These are phyloP conservation scores for Scalopus aquaticus DNA, from an alignment of 2,113 vertebrate genomes.

Conservation along the genomic window DNA sequence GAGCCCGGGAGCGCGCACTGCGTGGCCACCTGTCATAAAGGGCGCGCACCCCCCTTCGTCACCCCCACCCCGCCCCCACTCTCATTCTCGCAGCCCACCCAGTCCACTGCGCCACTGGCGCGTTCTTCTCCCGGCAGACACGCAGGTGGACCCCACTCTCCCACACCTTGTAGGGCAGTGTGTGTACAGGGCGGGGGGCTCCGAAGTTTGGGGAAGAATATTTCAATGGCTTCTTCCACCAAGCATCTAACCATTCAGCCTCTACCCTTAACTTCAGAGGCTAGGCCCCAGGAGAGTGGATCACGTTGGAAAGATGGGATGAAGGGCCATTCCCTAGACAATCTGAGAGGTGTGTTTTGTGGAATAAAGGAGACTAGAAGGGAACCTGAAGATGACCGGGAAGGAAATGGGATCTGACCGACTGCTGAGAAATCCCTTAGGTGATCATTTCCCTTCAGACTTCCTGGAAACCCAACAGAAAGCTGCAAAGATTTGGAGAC, in stretches of 20 bases:
- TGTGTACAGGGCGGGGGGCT: conserved; percentile 44
- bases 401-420: conserved; percentile 51
- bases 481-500: background rate
- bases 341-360: background rate
- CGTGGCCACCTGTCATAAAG: conserved; percentile 90
- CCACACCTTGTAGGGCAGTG: conserved; percentile 39
- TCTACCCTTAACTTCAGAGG: conserved; percentile 55
- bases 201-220: conserved; percentile 75
- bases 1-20: conserved; percentile 75
- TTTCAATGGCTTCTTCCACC: conserved; percentile 53
- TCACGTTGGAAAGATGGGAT: background rate
- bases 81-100: conserved; percentile 49
- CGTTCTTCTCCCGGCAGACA: conserved; percentile 18
- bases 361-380: background rate
- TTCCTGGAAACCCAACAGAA: background rate
- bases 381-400: background rate
- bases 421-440: conserved; percentile 47
- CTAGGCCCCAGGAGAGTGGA: conserved; percentile 17
- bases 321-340: background rate
- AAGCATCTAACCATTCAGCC: conserved; percentile 32
- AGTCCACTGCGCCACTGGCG: conserved; percentile 50
- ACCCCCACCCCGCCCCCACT: conserved; percentile 62
- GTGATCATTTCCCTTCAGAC: conserved; percentile 7
- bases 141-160: conserved; percentile 56
- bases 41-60: conserved; percentile 86